Evolutionary conservation across 2,888 invertebrate genomes (phyloP).

Genomic region (Eupithecia vulgata): DNA sequence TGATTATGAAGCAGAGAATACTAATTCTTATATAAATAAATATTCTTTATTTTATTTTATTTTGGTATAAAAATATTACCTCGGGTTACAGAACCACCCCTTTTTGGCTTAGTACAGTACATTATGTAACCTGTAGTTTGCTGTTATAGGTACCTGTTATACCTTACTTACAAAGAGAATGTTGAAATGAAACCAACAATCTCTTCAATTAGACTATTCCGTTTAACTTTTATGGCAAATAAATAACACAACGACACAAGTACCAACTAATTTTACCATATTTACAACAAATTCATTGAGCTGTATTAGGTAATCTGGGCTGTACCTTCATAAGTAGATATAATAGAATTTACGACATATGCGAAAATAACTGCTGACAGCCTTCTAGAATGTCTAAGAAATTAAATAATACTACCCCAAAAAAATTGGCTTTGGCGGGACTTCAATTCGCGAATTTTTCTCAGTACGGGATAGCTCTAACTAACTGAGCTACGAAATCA

Average conservation of each 20-base stretch:
- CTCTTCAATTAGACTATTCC: slow-evolving; percentile 11
- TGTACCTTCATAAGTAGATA: neutral
- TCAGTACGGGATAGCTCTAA: too few relatives aligned
- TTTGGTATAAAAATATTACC: too few relatives aligned
- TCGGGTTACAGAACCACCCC: too few relatives aligned
- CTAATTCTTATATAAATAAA: too few relatives aligned
- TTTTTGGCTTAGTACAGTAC: too few relatives aligned
- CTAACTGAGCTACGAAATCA: too few relatives aligned
- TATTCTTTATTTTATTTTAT: too few relatives aligned
- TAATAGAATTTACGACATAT: neutral
- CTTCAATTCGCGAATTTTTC: too few relatives aligned
- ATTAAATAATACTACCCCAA: too few relatives aligned
- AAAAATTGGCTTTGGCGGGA: too few relatives aligned
- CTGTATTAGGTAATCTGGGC: neutral
- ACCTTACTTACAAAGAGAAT: slow-evolving; percentile 5
- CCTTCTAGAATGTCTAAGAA: neutral
- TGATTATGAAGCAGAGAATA: too few relatives aligned
- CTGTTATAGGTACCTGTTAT: slow-evolving; percentile 3
- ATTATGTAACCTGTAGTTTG: neutral
- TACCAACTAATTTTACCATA: slow-evolving; percentile 13
- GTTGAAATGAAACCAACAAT: slow-evolving; percentile 15
- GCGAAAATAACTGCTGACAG: neutral
- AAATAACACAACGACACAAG: slow-evolving; percentile 15
- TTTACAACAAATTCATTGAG: neutral
- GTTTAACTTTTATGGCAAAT: slow-evolving; percentile 20